Evolutionary conservation across 2,113 vertebrate genomes (phyloP).

Genomic region (Gulo gulo): DNA sequence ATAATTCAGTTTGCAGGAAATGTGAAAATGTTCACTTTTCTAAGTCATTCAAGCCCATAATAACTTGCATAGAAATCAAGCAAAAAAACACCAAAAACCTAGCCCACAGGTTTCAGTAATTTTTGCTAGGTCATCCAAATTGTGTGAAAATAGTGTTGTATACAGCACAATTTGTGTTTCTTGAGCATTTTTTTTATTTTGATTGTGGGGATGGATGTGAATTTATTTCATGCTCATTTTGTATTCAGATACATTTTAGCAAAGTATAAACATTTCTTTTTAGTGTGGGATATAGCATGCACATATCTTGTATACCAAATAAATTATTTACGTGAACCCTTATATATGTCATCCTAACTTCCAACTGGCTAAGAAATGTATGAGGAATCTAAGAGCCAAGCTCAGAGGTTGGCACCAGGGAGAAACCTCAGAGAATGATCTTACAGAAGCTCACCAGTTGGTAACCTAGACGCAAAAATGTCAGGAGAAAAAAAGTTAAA

Average conservation of each 20-base stretch:
- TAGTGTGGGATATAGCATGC: conserved; percentile 59
- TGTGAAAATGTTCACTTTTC: neutral
- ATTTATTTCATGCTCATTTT: conserved; percentile 60
- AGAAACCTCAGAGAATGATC: neutral
- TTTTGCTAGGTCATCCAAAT: conserved; percentile 55
- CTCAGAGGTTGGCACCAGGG: conserved; percentile 35
- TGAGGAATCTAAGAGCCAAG: conserved; percentile 44
- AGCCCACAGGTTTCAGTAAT: neutral
- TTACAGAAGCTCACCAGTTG: conserved; percentile 37
- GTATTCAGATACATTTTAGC: conserved; percentile 63
- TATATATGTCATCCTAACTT: conserved; percentile 64
- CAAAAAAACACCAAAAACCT: conserved; percentile 13
- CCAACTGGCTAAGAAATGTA: conserved; percentile 51
- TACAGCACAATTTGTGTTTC: conserved; percentile 44
- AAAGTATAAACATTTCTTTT: conserved; percentile 75
- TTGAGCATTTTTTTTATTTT: conserved; percentile 57
- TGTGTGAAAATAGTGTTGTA: conserved; percentile 9
- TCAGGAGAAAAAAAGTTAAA: neutral
- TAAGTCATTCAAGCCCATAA: rapidly evolving
- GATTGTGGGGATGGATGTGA: neutral
- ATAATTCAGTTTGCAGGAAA: neutral
- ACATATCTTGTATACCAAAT: conserved; percentile 67
- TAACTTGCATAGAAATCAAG: conserved; percentile 23
- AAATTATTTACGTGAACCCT: conserved; percentile 73
- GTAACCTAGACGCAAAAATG: neutral